Evolutionary conservation across 1,140 invertebrate species (phyloP).

Genomic region (Apis florea): DNA sequence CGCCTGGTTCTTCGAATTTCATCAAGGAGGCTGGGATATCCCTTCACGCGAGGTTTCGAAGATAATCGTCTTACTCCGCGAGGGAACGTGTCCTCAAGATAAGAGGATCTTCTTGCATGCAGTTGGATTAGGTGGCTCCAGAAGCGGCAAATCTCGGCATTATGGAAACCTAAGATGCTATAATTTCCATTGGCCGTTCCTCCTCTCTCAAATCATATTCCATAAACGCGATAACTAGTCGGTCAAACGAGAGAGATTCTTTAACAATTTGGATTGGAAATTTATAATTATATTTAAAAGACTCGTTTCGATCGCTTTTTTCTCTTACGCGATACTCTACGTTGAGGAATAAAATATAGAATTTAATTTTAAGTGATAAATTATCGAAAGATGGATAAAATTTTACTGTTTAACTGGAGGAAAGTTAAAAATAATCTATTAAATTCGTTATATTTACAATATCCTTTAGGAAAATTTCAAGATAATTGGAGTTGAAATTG

Average conservation of each 20-base stretch:
- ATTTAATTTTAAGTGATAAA: no score
- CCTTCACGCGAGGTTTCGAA: constrained; percentile 42
- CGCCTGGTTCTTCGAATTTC: constrained; percentile 18
- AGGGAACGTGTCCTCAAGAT: constrained; percentile 50
- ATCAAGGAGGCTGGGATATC: constrained; percentile 4
- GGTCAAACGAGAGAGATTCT: neutral
- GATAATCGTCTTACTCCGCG: constrained; percentile 58
- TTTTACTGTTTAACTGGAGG: no score
- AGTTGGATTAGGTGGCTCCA: constrained; percentile 49
- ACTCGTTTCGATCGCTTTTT: no score
- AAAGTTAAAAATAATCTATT: no score
- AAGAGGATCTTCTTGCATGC: constrained; percentile 57
- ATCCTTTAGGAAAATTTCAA: no score
- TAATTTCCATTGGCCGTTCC: constrained; percentile 44
- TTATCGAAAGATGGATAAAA: no score
- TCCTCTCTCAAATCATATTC: constrained; percentile 41
- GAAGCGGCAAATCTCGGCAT: constrained; percentile 60
- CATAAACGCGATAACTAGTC: constrained; percentile 39
- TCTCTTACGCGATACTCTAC: no score
- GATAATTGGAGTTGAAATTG: no score
- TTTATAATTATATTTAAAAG: no score
- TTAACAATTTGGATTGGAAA: neutral
- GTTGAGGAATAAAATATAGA: no score
- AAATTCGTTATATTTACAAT: no score
- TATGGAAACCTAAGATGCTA: constrained; percentile 52